phyloP scores from a whole-genome alignment of 2,797 vertebrate genomes.

The Semaprochilodus insignis region DNA sequence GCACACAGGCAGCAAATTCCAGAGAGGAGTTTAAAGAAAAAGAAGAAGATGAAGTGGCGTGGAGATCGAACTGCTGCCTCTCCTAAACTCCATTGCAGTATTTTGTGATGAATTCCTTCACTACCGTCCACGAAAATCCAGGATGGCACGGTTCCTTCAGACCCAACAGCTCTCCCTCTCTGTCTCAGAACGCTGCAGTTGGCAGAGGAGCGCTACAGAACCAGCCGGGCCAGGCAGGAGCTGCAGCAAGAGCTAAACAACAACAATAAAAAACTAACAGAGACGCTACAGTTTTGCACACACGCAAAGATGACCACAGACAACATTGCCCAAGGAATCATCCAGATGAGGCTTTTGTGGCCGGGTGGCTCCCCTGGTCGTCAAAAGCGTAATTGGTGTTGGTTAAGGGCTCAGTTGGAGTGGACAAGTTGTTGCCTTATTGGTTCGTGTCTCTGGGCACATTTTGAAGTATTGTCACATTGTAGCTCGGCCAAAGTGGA shows the following conservation, averaged over 20 bases:
- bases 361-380: not conserved
- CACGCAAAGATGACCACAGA: not conserved
- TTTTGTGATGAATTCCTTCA: conserved; percentile 78
- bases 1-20: conserved; percentile 85
- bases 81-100: conserved; percentile 84
- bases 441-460: conserved; percentile 4
- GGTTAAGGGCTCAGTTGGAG: conserved; percentile 6
- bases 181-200: conserved; percentile 26
- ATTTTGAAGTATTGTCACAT: not conserved
- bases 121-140: not conserved
- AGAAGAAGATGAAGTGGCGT: conserved; percentile 88
- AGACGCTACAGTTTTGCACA: conserved; percentile 30
- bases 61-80: conserved; percentile 81
- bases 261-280: not conserved
- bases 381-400: not conserved
- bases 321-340: not conserved
- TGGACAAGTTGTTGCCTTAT: conserved; percentile 12
- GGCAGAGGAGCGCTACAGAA: conserved; percentile 14
- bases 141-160: not conserved
- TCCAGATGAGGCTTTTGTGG: not conserved
- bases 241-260: not conserved
- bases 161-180: conserved; percentile 12
- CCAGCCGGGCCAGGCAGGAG: conserved; percentile 6
- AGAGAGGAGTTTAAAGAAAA: conserved; percentile 89
- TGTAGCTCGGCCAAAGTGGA: conserved; percentile 15